A percentile compares a stretch with the other conserved stretches of the same genome.
These are phyloP conservation scores for Branchellion lobata DNA, from an alignment of 2,888 invertebrate genomes.

Conservation along the genomic window DNA sequence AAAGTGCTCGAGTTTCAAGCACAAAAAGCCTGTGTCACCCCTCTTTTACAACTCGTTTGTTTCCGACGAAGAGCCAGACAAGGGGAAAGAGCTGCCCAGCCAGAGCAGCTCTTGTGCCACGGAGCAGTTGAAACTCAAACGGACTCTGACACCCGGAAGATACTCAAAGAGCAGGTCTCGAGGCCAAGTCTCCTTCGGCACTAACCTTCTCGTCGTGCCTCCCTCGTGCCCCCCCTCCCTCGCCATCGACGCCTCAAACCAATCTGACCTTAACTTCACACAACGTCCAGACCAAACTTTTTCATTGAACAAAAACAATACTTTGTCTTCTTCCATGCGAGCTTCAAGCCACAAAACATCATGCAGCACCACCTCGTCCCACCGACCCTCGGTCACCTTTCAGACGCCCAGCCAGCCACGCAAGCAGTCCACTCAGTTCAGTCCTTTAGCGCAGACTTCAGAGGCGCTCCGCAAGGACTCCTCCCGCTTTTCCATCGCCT, in stretches of 20 bases:
- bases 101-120: no score
- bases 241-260: no score
- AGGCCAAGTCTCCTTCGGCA: not conserved
- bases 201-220: no score
- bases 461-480: not conserved
- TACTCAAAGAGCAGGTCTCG: conserved; percentile 17
- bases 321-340: not conserved
- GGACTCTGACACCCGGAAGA: conserved; percentile 31
- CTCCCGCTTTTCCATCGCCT: conserved; percentile 19
- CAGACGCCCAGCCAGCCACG: conserved; percentile 3
- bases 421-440: not conserved
- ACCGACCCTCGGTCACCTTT: conserved; percentile 28
- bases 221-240: no score
- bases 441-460: not conserved
- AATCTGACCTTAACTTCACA: no score
- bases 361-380: not conserved
- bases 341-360: not conserved
- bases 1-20: not conserved
- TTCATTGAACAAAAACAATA: conserved; percentile 12
- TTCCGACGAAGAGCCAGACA: not conserved
- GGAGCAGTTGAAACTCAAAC: not conserved
- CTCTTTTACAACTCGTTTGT: not conserved
- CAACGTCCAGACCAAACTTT: no score
- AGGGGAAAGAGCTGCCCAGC: not conserved
- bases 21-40: not conserved